phyloP scores from a whole-genome alignment of 2,888 invertebrate genomes.

The Drosophila austrosaltans region DNA sequence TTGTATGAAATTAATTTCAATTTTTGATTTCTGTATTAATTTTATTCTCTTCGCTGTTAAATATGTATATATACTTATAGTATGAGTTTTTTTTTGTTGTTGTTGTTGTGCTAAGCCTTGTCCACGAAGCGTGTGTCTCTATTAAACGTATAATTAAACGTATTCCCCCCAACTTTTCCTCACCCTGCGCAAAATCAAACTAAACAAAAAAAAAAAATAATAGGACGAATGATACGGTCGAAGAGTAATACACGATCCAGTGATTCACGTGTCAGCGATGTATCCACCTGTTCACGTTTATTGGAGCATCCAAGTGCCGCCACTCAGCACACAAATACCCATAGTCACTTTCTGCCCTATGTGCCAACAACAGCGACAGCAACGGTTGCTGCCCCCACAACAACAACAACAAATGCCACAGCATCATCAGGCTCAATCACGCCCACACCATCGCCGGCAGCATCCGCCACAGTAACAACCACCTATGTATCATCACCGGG shows the following conservation, averaged over 20 bases:
- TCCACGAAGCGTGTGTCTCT: constrained; percentile 35
- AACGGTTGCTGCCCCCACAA: constrained; percentile 41
- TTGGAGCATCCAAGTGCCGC: constrained; percentile 81
- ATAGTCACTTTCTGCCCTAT: constrained; percentile 75
- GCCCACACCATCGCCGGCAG: constrained; percentile 31
- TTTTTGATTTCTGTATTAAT: constrained; percentile 46
- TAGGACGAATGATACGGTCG: constrained; percentile 83
- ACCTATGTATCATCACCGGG: constrained; percentile 73
- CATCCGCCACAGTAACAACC: constrained; percentile 57
- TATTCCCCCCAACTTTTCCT: constrained; percentile 38
- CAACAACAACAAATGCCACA: constrained; percentile 34
- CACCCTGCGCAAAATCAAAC: constrained; percentile 22
- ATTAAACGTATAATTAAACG: constrained; percentile 45
- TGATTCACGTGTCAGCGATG: constrained; percentile 83
- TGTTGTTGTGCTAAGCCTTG: constrained; percentile 24
- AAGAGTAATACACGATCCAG: constrained; percentile 83
- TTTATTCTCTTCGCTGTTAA: constrained; percentile 49
- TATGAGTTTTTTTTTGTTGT: constrained; percentile 28
- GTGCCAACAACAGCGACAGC: constrained; percentile 73
- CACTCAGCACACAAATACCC: constrained; percentile 70
- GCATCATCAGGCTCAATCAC: constrained; percentile 49
- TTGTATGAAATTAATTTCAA: constrained; percentile 63
- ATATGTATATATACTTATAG: background rate
- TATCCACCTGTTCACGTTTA: constrained; percentile 82
- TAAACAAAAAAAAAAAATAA: constrained; percentile 29